phyloP scores from a whole-genome alignment of 64 coral and sea anemone genomes.

The Dendrophyllia cribrosa region DNA sequence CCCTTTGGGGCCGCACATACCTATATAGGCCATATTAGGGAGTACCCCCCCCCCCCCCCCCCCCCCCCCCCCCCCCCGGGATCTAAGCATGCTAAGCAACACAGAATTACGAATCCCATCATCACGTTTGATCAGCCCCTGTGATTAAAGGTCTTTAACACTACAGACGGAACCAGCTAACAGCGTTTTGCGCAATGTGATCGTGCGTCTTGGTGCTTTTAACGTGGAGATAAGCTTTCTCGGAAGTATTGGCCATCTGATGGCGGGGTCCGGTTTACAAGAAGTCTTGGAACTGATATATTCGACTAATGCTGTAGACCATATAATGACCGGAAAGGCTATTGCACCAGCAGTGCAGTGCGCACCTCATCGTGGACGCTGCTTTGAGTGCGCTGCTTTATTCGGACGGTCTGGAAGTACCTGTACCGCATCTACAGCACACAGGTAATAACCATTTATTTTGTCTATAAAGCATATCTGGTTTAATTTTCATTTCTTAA shows the following conservation, averaged over 20 bases:
- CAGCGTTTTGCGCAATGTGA: not conserved
- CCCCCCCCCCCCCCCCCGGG: too few relatives aligned
- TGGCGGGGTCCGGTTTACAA: constrained; percentile 14
- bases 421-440: constrained; percentile 14
- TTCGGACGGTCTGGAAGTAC: constrained; percentile 35
- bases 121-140: constrained; percentile 19
- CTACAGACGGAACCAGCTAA: not conserved
- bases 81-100: constrained; percentile 5
- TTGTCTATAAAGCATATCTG: not conserved
- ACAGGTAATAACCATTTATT: not conserved
- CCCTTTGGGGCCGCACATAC: too few relatives aligned
- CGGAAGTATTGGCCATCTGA: constrained; percentile 39
- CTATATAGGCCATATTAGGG: too few relatives aligned
- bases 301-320: constrained; percentile 53
- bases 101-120: constrained; percentile 9
- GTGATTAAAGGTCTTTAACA: constrained; percentile 30
- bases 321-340: constrained; percentile 52
- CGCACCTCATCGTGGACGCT: constrained; percentile 30
- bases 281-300: constrained; percentile 40
- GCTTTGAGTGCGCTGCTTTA: constrained; percentile 41
- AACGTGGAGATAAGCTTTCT: constrained; percentile 44
- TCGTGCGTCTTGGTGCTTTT: constrained; percentile 23
- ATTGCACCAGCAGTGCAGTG: constrained; percentile 32
- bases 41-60: too few relatives aligned
- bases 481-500: too few relatives aligned